Conservation (phyloP, 2,113 vertebrate genomes). For the Gnathonemus echidnorhynchus region DNA sequence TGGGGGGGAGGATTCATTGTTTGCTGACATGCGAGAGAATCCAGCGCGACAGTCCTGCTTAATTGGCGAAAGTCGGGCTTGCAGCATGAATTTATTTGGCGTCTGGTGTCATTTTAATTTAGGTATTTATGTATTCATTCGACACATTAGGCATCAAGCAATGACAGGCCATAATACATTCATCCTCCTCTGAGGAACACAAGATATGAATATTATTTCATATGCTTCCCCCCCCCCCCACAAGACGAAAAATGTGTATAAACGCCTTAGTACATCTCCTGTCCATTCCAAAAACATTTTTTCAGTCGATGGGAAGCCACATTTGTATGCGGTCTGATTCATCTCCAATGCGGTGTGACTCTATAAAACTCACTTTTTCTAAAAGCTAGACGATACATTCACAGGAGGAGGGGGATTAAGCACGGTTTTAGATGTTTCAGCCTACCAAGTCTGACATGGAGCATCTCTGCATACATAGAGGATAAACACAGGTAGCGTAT, state of each 20-base stretch:
- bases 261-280: neutral
- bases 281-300: neutral
- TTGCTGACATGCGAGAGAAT: conserved; percentile 57
- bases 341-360: neutral
- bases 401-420: neutral
- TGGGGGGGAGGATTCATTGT: conserved; percentile 50
- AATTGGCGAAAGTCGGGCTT: conserved; percentile 45
- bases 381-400: neutral
- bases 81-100: conserved; percentile 34
- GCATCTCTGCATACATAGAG: neutral
- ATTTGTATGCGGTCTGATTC: neutral
- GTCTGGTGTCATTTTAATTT: conserved; percentile 42
- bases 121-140: conserved; percentile 36
- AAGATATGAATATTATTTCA: neutral
- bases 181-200: neutral
- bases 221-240: neutral
- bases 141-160: conserved; percentile 4
- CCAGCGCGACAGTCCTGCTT: conserved; percentile 23
- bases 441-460: neutral
- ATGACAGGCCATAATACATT: conserved; percentile 1
- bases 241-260: neutral
- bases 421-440: neutral
- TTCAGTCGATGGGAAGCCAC: neutral
- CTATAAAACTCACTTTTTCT: neutral
- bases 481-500: neutral